Percentiles rank a stretch among this genome's conserved stretches.
Conservation (phyloP, 2,797 vertebrate species). For the Columba guinea region DNA sequence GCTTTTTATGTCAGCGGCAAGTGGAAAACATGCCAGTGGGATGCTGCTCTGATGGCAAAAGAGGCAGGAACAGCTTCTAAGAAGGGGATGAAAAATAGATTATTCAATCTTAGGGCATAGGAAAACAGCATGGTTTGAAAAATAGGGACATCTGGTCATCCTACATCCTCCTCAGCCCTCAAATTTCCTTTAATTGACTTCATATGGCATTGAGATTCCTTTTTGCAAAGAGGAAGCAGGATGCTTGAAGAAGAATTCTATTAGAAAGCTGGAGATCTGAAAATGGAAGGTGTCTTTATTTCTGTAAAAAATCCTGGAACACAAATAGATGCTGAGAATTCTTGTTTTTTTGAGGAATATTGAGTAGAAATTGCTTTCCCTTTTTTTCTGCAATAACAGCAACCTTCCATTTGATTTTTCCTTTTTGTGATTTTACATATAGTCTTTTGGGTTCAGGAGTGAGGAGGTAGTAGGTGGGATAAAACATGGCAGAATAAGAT, state of each 20-base stretch:
- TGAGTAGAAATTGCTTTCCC: background rate
- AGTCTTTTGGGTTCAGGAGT: background rate
- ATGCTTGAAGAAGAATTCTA: slow-evolving; percentile 22
- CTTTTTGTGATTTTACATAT: background rate
- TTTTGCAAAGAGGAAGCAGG: slow-evolving; percentile 7
- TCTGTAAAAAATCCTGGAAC: slow-evolving; percentile 1
- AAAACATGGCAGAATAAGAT: background rate
- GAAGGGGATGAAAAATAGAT: slow-evolving; percentile 63
- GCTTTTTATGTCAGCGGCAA: background rate
- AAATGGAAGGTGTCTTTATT: slow-evolving; percentile 6
- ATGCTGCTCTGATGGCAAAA: slow-evolving; percentile 18
- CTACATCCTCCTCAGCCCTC: slow-evolving; percentile 52
- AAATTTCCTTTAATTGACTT: slow-evolving; percentile 69
- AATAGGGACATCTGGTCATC: slow-evolving; percentile 69
- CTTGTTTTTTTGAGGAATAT: background rate
- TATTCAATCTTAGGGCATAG: slow-evolving; percentile 51
- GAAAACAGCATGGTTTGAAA: slow-evolving; percentile 56
- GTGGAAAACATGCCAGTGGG: background rate
- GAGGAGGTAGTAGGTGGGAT: background rate
- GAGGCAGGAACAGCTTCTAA: slow-evolving; percentile 39
- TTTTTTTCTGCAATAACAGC: background rate
- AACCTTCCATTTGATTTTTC: background rate
- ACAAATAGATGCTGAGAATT: background rate
- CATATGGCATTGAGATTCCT: slow-evolving; percentile 48
- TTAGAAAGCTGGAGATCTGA: slow-evolving; percentile 20